Conservation (phyloP, 2,888 invertebrate genomes). For the Julus scanicus region DNA sequence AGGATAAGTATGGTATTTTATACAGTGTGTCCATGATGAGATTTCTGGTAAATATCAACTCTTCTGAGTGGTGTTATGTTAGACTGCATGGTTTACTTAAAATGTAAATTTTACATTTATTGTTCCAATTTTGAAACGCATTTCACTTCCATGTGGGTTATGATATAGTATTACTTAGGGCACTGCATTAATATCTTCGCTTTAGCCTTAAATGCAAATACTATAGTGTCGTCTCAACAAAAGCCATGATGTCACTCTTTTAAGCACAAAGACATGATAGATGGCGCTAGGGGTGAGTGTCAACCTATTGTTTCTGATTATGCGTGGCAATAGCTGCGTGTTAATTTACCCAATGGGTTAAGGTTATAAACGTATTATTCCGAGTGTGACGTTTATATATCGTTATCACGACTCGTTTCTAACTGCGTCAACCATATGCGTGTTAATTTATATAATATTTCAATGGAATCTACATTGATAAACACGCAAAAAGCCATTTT, state of each 20-base stretch:
- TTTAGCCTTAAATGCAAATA: no score
- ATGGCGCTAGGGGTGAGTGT: not conserved
- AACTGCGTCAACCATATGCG: not conserved
- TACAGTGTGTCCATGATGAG: no score
- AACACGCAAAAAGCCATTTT: not conserved
- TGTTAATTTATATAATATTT: not conserved
- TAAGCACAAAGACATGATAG: not conserved
- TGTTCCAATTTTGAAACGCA: no score
- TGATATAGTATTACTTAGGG: no score
- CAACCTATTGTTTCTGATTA: not conserved
- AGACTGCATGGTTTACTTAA: no score
- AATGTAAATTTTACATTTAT: no score
- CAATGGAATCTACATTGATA: slow-evolving; percentile 10
- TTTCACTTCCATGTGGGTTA: no score
- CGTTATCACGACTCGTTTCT: not conserved
- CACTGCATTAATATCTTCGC: no score
- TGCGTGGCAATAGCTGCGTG: not conserved
- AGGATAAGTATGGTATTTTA: no score
- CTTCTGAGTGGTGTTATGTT: no score
- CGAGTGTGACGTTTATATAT: not conserved
- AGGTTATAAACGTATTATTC: not conserved
- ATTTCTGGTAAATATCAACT: no score
- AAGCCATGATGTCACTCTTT: not conserved
- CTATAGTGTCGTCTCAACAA: not conserved
- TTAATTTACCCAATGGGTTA: not conserved